These are phyloP conservation scores for Boleophthalmus pectinirostris DNA, from an alignment of 2,113 vertebrate genomes.

Conservation along the genomic window DNA sequence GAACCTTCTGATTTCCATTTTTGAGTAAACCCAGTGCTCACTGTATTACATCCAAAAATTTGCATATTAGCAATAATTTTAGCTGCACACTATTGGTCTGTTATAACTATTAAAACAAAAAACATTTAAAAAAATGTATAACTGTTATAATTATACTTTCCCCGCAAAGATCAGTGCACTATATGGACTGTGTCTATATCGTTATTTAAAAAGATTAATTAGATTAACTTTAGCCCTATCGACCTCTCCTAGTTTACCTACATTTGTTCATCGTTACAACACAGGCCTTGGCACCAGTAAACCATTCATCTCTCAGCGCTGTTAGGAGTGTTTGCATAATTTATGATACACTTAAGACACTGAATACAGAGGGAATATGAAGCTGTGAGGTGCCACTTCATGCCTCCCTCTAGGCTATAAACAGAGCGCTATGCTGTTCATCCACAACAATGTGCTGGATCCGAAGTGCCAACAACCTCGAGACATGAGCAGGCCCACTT, in stretches of 20 bases:
- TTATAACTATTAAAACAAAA: no score
- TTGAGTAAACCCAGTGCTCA: no score
- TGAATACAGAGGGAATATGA: constrained; percentile 42
- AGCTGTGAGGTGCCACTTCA: constrained; percentile 25
- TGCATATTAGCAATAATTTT: no score
- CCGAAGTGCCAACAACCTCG: constrained; percentile 30
- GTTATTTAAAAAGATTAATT: no score
- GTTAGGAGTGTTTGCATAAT: constrained; percentile 59
- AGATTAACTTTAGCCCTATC: not conserved
- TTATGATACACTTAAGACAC: constrained; percentile 52
- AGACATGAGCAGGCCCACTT: constrained; percentile 30
- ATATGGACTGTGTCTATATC: not conserved
- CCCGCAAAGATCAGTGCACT: no score
- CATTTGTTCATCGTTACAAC: constrained; percentile 44
- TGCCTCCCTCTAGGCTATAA: constrained; percentile 45
- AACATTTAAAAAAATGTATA: no score
- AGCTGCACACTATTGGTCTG: no score
- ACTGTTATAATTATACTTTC: no score
- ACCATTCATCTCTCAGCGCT: constrained; percentile 57
- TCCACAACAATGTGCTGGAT: constrained; percentile 24
- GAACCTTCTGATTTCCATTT: no score
- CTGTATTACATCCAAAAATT: no score
- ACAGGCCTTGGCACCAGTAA: constrained; percentile 50
- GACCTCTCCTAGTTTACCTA: not conserved
- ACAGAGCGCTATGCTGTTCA: constrained; percentile 36